Evolutionary conservation across 1,140 invertebrate genomes (phyloP).

Genomic region (Lucilia cuprina): DNA sequence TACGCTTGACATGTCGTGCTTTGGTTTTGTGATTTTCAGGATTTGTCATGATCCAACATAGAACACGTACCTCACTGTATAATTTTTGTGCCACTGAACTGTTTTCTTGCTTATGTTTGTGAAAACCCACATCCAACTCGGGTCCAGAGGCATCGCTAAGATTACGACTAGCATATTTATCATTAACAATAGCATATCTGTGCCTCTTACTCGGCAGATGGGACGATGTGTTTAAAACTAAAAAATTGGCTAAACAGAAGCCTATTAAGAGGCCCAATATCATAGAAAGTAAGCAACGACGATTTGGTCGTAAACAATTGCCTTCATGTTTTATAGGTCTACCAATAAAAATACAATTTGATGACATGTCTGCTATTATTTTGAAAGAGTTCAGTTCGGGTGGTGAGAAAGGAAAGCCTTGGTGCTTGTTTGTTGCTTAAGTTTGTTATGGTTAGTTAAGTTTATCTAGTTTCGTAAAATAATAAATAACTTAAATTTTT

Average conservation of each 20-base stretch:
- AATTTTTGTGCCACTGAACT: constrained; percentile 76
- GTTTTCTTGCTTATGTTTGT: constrained; percentile 64
- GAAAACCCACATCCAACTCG: constrained; percentile 61
- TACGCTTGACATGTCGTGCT: constrained; percentile 91
- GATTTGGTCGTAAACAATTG: constrained; percentile 55
- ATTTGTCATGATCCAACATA: constrained; percentile 97
- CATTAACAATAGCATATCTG: constrained; percentile 60
- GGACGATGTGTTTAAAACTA: constrained; percentile 50
- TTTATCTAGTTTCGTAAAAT: no score
- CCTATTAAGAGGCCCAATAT: constrained; percentile 57
- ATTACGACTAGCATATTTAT: constrained; percentile 69
- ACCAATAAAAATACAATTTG: constrained; percentile 50
- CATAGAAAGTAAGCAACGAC: constrained; percentile 53
- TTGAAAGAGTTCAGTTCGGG: background rate
- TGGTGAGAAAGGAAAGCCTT: background rate
- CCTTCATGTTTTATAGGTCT: constrained; percentile 53
- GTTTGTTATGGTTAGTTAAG: background rate
- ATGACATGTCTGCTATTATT: constrained; percentile 46
- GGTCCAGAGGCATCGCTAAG: constrained; percentile 67
- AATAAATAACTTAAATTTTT: no score
- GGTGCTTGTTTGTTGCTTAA: background rate
- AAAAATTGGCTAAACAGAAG: constrained; percentile 57
- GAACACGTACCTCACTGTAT: constrained; percentile 76
- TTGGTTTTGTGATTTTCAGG: constrained; percentile 89
- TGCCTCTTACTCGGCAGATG: constrained; percentile 49